Base-by-base conservation (phyloP, 2,888 invertebrate genomes). In the Oscheius sp. region DNA sequence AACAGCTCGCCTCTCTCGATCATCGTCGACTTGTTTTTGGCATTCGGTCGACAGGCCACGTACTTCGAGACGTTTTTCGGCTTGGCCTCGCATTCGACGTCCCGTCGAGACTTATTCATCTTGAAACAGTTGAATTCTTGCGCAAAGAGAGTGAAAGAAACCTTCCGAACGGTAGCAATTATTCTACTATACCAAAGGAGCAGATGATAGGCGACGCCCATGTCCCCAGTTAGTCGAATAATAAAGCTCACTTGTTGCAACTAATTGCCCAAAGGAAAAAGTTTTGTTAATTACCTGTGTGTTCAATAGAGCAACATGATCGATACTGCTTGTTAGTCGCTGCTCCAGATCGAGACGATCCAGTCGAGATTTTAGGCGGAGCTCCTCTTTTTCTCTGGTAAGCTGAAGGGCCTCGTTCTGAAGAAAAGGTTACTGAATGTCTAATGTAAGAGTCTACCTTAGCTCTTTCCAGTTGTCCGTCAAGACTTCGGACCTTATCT, bases 1-100 rank as follows among this genome's bases (percentile, higher is more conserved):
- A 82, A 83, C 32, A 88, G 48, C n/a, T 87, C 87, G 3, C 86
- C 86, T 74, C 85, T 83, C 35, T 83, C 85, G n/a, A 88, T 80
- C n/a, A 59, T 63, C 0, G 85, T 85, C 21, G 79, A 75, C 70
- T 87, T 85, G 65, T 79, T 73, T 70, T 84, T 84, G 10, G 79
- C 77, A 57, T 82, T 81, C 11, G 84, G 84, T 59, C 83, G 75
- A 76, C 88, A 88, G 9, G 86, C 85, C 35, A 88, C 88, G 75
- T 88, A 88, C 71, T 88, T 88, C 77, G 79, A 87, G 32, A 78
- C 77, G 29, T 79, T 79, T 55, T 83, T 73, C 11, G 88, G 88
- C 32, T 75, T 77, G 1, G 86, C 88, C 68, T 87, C 86, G 57
- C 84, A 84, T 78, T 86, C 84, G 2, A 81, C 88, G 70, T 88